A percentile compares a stretch with the other conserved stretches of the same genome.
These are phyloP conservation scores for Escarpia spicata DNA, from an alignment of 2,888 invertebrate genomes.

Conservation along the genomic window DNA sequence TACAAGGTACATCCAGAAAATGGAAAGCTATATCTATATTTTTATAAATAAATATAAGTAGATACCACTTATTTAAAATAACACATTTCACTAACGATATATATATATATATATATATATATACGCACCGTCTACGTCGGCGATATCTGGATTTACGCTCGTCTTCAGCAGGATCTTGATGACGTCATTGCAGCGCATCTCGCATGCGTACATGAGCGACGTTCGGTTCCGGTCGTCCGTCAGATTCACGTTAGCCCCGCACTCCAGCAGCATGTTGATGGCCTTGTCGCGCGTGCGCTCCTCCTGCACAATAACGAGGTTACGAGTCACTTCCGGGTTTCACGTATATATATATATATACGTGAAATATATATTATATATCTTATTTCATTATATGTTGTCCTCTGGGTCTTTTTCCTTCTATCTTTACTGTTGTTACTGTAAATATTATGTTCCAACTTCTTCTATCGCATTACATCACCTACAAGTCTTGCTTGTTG, in stretches of 20 bases:
- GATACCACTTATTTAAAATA: too few species aligned
- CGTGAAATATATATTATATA: too few species aligned
- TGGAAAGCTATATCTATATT: neutral
- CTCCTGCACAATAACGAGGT: slow-evolving; percentile 47
- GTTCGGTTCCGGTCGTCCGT: slow-evolving; percentile 57
- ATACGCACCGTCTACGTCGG: slow-evolving; percentile 53
- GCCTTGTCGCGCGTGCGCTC: slow-evolving; percentile 54
- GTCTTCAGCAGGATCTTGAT: slow-evolving; percentile 57
- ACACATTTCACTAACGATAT: neutral
- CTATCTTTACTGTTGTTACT: too few species aligned
- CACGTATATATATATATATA: neutral
- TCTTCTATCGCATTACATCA: too few species aligned
- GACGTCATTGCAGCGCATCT: slow-evolving; percentile 59
- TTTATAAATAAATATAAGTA: neutral
- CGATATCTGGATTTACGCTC: slow-evolving; percentile 59
- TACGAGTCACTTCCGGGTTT: neutral
- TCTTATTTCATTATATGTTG: too few species aligned
- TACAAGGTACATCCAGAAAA: neutral
- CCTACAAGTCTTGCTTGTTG: too few species aligned
- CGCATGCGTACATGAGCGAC: slow-evolving; percentile 62
- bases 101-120: neutral
- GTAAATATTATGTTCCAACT: too few species aligned
- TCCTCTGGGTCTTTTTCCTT: too few species aligned
- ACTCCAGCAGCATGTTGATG: slow-evolving; percentile 51
- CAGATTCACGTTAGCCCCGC: slow-evolving; percentile 58